Evolutionary conservation across 1,140 invertebrate species (phyloP), one percentile per base, ranked within the genome.

Genomic region (Bilobella aurantiaca): DNA sequence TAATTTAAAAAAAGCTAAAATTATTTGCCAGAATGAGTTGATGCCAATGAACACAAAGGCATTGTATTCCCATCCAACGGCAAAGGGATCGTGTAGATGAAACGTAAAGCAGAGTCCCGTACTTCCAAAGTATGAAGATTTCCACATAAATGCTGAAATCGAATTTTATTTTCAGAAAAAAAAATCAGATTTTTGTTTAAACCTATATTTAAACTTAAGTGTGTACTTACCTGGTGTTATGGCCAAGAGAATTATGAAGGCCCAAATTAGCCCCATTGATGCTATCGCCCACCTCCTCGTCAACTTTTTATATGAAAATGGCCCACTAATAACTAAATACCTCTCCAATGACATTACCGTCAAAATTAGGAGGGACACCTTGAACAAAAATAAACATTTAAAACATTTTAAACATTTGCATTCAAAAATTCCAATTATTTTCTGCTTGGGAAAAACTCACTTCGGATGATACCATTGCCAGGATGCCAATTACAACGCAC

Each of bases 321-420:
- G 85, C 72, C 83, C 82, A 16, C 82, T 83, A 62, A 91, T 88
- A 30, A 86, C 76, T 53, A 90, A 76, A 72, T 85, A 87, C 66
- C 88, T 79, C 69, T 90, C 88, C 57, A 89, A 73, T 0, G 88
- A 88, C 80, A 91, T 87, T 69, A 88, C 86, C 0, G 85, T 83
- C 69, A 91, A 73, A 47, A 90, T 87, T 16, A 89, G 75, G 67
- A 91, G 83, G 0, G 87, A 89, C 60, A 84, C 83, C 80, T 85
- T 75, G 32, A 60, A 74, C n/a, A n/a, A n/a, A n/a, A n/a, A n/a
- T n/a, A n/a, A n/a, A n/a, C n/a, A n/a, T n/a, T n/a, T n/a, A n/a
- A n/a, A n/a, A n/a, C n/a, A n/a, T n/a, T n/a, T n/a, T n/a, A n/a
- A n/a, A n/a, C n/a, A n/a, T n/a, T n/a, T n/a, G n/a, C n/a, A n/a